phyloP scores from a whole-genome alignment of 2,113 vertebrate genomes.

The Pelusios castaneus region DNA sequence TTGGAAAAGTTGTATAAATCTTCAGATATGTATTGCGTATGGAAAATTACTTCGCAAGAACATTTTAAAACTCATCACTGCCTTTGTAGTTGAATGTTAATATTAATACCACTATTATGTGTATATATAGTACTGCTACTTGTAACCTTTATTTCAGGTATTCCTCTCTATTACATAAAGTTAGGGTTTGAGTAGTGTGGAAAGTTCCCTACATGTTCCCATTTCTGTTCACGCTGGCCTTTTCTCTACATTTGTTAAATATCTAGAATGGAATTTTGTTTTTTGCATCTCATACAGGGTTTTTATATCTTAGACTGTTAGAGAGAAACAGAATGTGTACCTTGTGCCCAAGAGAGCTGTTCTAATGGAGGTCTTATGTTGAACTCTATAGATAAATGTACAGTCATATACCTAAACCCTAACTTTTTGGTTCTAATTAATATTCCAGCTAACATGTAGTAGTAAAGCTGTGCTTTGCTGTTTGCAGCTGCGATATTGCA shows the following conservation, averaged over 20 bases:
- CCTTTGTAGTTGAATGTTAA: background rate
- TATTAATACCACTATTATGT: background rate
- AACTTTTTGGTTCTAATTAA: background rate
- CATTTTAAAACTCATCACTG: background rate
- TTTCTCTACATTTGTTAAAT: background rate
- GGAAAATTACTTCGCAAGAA: background rate
- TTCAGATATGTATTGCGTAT: background rate
- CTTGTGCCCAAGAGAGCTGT: background rate
- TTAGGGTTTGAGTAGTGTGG: background rate
- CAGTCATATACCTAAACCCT: background rate
- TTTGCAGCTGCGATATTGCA: background rate
- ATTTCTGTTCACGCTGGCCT: background rate
- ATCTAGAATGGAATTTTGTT: background rate
- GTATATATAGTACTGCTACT: background rate
- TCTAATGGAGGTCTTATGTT: background rate
- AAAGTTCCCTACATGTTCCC: background rate
- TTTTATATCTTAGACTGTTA: background rate
- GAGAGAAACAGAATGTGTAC: background rate
- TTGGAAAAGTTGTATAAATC: background rate
- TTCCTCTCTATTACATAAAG: background rate
- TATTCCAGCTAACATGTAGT: background rate
- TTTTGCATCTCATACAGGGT: background rate
- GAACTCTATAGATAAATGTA: background rate
- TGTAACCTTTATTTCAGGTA: background rate
- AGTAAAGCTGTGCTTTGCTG: background rate